Evolutionary conservation across 2,888 invertebrate species (phyloP), one percentile per base, ranked within the genome.

Genomic region (Hypena proboscidalis): DNA sequence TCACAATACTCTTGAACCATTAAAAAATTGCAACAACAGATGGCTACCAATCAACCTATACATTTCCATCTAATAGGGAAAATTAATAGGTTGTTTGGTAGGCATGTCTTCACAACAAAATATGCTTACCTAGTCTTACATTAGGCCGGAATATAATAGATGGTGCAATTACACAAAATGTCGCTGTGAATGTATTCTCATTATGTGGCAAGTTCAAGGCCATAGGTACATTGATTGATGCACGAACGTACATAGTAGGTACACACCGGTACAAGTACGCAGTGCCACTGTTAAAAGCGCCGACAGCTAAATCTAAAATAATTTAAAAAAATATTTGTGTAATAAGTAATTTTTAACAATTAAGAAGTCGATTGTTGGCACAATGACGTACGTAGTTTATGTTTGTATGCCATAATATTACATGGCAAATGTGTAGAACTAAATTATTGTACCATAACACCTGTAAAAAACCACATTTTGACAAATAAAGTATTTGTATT

Each of bases 231-330:
- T 65, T 69, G 33, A 89, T 81, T 0, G 51, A 69, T 0, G 83
- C 60, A 3, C 65, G 58, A 0, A 90, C 78, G 5, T 68, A 58
- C 3, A 91, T 69, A 0, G 89, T 84, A 7, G 87, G 90, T 22
- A 87, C 62, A 42, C 91, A 85, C 1, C 85, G 70, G 40, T 93
- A 86, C 2, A 94, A 37, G 1, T 93, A 92, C 0, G 85, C 92
- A 40, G 92, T 88, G 8, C 84, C 87, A 1, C 93, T 93, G n/a
- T 80, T 71, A 42, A 91, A 89, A 0, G 94, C 92, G 1, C 94
- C 95, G 6, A 94, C 77, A 0, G 92, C 92, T 38, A 94, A 45
- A 80, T 94, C 94, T 93, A 71, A 52, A 91, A 87, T 9, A 36
- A 40, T 35, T 20, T 15, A 11, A 32, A 8, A 9, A 15, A 13